Conservation (phyloP, 53 echinoderm and acorn worm genomes). For the Holothuria scabra region DNA sequence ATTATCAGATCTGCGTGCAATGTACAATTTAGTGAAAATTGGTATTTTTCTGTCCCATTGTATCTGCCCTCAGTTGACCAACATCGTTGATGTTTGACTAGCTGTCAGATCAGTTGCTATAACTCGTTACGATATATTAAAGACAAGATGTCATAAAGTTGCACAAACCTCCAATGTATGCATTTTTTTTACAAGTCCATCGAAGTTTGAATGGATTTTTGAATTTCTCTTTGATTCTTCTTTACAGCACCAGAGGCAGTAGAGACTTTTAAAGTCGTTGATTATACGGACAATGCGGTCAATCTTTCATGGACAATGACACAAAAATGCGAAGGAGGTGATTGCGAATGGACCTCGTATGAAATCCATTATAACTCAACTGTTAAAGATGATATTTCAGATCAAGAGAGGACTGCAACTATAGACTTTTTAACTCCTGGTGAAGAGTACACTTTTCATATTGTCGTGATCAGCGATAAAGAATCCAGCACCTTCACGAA, state of each 20-base stretch:
- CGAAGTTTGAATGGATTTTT: no score
- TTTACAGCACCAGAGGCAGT: constrained; percentile 25
- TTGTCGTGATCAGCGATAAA: not conserved
- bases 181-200: no score
- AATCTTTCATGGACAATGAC: not conserved
- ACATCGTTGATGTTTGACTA: no score
- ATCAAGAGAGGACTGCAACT: not conserved
- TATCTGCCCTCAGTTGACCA: no score
- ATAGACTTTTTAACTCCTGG: not conserved
- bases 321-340: not conserved
- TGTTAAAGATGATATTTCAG: not conserved
- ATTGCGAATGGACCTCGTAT: not conserved
- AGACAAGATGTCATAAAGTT: no score
- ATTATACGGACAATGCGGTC: not conserved
- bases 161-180: no score
- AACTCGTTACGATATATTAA: no score
- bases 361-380: not conserved
- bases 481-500: not conserved
- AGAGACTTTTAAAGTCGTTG: not conserved
- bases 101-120: no score
- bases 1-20: no score
- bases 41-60: no score
- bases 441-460: not conserved
- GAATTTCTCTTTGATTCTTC: no score
- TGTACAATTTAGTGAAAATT: no score